Evolutionary conservation across 2,888 invertebrate genomes (phyloP).

Genomic region (Arge pagana): DNA sequence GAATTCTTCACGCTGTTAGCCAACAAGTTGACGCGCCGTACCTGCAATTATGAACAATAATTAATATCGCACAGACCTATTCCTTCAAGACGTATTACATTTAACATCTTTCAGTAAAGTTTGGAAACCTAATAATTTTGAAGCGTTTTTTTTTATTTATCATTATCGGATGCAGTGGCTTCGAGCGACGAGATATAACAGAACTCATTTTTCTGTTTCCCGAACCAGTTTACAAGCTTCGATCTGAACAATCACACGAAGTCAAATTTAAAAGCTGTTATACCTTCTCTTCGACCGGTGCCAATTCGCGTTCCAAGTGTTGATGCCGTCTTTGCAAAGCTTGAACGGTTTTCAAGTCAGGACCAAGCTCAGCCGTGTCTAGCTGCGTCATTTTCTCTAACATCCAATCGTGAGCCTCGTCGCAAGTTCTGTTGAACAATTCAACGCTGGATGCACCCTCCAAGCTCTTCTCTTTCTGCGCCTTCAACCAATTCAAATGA

Average conservation of each 20-base stretch:
- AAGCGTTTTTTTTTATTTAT: too few relatives aligned
- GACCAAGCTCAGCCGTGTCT: slow-evolving; percentile 76
- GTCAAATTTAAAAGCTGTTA: too few relatives aligned
- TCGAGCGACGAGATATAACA: too few relatives aligned
- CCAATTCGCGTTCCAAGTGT: slow-evolving; percentile 90
- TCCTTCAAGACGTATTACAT: too few relatives aligned
- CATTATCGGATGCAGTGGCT: too few relatives aligned
- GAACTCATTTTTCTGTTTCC: too few relatives aligned
- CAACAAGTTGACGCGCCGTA: slow-evolving; percentile 75
- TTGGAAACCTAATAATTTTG: too few relatives aligned
- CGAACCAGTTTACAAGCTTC: too few relatives aligned
- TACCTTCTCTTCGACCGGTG: slow-evolving; percentile 93
- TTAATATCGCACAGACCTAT: too few relatives aligned
- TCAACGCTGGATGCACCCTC: slow-evolving; percentile 94
- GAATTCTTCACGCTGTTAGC: slow-evolving; percentile 90
- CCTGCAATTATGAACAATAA: too few relatives aligned
- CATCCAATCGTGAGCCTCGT: slow-evolving; percentile 98
- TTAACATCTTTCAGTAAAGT: too few relatives aligned
- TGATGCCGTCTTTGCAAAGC: slow-evolving; percentile 91
- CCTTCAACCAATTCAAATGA: slow-evolving; percentile 80
- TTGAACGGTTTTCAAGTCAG: slow-evolving; percentile 88
- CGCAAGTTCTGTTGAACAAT: slow-evolving; percentile 92
- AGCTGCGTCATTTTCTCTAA: slow-evolving; percentile 91
- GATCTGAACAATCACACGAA: too few relatives aligned
- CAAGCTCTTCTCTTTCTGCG: slow-evolving; percentile 87